phyloP scores from a whole-genome alignment of 2,888 invertebrate genomes.

The Trichacis sp. region DNA sequence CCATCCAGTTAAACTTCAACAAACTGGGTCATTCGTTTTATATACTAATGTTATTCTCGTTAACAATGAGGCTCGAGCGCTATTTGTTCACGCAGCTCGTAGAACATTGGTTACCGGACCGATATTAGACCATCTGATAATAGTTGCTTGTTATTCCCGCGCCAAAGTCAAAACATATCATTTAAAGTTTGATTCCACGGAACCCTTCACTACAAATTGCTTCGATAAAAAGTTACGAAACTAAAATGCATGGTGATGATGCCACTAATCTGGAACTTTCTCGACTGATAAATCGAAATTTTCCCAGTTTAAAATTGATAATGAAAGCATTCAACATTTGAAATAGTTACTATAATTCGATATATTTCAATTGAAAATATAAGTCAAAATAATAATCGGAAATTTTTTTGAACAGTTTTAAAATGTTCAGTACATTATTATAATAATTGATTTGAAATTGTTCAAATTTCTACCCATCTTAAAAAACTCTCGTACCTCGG shows the following conservation, averaged over 20 bases:
- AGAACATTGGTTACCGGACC: slow-evolving; percentile 32
- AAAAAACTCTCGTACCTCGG: too few relatives aligned
- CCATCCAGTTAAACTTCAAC: slow-evolving; percentile 37
- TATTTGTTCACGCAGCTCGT: slow-evolving; percentile 34
- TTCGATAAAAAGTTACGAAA: neutral
- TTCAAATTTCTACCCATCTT: too few relatives aligned
- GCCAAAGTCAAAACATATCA: slow-evolving; percentile 11
- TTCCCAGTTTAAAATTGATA: too few relatives aligned
- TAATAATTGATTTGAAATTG: too few relatives aligned
- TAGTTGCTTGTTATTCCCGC: slow-evolving; percentile 14
- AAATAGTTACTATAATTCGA: too few relatives aligned
- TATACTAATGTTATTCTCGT: slow-evolving; percentile 46
- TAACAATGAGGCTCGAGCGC: slow-evolving; percentile 39
- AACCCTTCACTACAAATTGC: neutral
- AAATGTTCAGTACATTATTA: too few relatives aligned
- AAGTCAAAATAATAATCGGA: too few relatives aligned
- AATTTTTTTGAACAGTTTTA: too few relatives aligned
- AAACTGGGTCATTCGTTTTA: slow-evolving; percentile 48
- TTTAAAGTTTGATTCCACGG: neutral
- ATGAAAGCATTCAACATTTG: too few relatives aligned
- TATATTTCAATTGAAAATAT: too few relatives aligned
- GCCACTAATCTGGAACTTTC: too few relatives aligned
- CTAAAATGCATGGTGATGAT: slow-evolving; percentile 7
- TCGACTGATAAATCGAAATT: too few relatives aligned
- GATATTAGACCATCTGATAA: slow-evolving; percentile 39